These are phyloP conservation scores for Psococerastis gibbosa DNA, from an alignment of 2,888 invertebrate genomes.

Conservation along the genomic window DNA sequence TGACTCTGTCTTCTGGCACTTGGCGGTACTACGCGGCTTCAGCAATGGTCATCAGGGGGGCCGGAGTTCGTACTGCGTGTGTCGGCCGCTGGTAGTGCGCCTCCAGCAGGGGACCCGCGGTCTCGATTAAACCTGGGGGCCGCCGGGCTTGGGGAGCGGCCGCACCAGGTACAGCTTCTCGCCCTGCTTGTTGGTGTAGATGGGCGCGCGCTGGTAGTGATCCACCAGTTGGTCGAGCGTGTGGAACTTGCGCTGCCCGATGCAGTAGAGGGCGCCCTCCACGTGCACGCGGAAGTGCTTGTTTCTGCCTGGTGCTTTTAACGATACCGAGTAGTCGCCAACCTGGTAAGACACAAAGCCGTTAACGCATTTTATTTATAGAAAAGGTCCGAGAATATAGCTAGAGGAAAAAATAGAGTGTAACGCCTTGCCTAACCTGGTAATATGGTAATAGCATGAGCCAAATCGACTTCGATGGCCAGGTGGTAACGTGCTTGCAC, in stretches of 20 bases:
- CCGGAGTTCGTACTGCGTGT: constrained; percentile 1
- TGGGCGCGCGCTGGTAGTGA: constrained; percentile 97
- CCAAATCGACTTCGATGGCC: too few relatives aligned
- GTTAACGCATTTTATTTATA: too few relatives aligned
- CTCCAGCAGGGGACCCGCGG: constrained; percentile 4
- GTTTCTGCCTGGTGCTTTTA: constrained; percentile 94
- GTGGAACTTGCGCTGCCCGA: constrained; percentile 95
- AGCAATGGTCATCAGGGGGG: too few relatives aligned
- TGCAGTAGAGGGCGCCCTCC: constrained; percentile 80
- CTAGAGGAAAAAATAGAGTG: too few relatives aligned
- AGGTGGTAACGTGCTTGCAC: too few relatives aligned
- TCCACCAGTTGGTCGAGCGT: constrained; percentile 90
- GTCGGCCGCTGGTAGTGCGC: constrained; percentile 8
- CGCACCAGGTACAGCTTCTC: constrained; percentile 95
- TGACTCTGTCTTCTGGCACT: too few relatives aligned
- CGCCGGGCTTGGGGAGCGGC: constrained; percentile 53
- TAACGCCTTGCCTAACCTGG: too few relatives aligned
- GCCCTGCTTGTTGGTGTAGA: constrained; percentile 93
- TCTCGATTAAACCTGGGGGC: constrained; percentile 8
- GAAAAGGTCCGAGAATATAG: too few relatives aligned
- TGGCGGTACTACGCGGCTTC: too few relatives aligned
- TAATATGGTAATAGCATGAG: too few relatives aligned
- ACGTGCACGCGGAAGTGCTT: constrained; percentile 99
- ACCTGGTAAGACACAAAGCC: constrained; percentile 53
- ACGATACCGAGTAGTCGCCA: constrained; percentile 94